phyloP scores from a whole-genome alignment of 2,797 vertebrate species.

The Choloepus didactylus region DNA sequence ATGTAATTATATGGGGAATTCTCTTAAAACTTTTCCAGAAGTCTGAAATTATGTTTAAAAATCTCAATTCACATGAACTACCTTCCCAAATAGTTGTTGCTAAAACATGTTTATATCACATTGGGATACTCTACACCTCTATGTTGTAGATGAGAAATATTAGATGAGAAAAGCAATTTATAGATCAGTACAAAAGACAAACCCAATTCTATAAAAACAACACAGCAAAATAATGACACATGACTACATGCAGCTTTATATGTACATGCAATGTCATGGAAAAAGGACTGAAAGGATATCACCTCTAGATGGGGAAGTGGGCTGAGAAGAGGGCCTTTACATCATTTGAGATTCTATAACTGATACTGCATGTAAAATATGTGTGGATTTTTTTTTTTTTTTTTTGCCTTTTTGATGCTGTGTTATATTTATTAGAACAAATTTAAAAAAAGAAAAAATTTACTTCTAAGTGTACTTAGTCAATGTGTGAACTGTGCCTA shows the following conservation, averaged over 20 bases:
- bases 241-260: background rate
- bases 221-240: background rate
- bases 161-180: background rate
- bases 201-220: background rate
- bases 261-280: background rate
- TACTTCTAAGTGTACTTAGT: too few species aligned
- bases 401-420: too few species aligned
- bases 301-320: background rate
- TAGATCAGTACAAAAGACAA: background rate
- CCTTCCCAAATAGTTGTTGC: background rate
- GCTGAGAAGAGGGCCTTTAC: background rate
- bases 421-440: too few species aligned
- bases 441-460: too few species aligned
- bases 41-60: conserved; percentile 4
- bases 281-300: background rate
- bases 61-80: background rate
- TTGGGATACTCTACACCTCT: background rate
- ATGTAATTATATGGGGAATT: background rate
- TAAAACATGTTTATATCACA: background rate
- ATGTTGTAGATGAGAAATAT: too few species aligned
- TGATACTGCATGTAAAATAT: background rate
- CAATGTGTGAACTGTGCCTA: too few species aligned
- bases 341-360: background rate
- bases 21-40: background rate
- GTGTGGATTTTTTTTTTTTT: background rate